Conservation (phyloP, 2,113 vertebrate genomes). For the Peromyscus maniculatus region DNA sequence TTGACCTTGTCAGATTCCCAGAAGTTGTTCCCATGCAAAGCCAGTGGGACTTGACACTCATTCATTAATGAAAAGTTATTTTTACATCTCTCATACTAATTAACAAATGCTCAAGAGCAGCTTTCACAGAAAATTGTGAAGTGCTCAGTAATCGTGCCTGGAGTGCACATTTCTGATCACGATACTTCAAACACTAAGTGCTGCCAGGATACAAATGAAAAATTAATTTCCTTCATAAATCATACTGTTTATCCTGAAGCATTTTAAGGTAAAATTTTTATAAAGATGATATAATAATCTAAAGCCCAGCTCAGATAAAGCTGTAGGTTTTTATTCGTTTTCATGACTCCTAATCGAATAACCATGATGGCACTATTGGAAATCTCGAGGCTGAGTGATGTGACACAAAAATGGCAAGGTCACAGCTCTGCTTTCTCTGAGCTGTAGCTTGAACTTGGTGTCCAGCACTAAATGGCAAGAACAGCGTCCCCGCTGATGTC, state of each 20-base stretch:
- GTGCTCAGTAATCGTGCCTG: constrained; percentile 23
- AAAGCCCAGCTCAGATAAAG: not conserved
- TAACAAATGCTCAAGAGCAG: constrained; percentile 6
- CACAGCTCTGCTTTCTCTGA: not conserved
- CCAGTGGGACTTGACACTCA: not conserved
- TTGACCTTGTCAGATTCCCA: not conserved
- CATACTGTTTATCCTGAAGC: constrained; percentile 46
- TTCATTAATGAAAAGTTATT: constrained; percentile 59
- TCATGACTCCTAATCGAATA: not conserved
- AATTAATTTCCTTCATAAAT: constrained; percentile 54
- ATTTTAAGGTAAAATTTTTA: constrained; percentile 47
- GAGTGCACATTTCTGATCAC: constrained; percentile 37
- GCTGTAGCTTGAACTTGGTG: not conserved
- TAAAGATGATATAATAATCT: constrained; percentile 19
- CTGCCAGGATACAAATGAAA: constrained; percentile 42
- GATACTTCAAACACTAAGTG: constrained; percentile 37
- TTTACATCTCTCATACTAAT: constrained; percentile 59
- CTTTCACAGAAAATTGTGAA: constrained; percentile 62
- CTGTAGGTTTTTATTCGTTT: constrained; percentile 10
- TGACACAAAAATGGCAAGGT: not conserved
- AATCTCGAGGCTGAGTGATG: not conserved
- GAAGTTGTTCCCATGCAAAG: not conserved
- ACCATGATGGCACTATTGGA: not conserved
- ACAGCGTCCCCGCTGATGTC: not conserved
- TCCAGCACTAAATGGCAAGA: constrained; percentile 30